A percentile compares a stretch with the other conserved stretches of the same genome.
These are phyloP conservation scores for Chrysaora quinquecirrha DNA, from an alignment of 30 jellyfish, hydroid and myxozoan genomes.

Conservation along the genomic window DNA sequence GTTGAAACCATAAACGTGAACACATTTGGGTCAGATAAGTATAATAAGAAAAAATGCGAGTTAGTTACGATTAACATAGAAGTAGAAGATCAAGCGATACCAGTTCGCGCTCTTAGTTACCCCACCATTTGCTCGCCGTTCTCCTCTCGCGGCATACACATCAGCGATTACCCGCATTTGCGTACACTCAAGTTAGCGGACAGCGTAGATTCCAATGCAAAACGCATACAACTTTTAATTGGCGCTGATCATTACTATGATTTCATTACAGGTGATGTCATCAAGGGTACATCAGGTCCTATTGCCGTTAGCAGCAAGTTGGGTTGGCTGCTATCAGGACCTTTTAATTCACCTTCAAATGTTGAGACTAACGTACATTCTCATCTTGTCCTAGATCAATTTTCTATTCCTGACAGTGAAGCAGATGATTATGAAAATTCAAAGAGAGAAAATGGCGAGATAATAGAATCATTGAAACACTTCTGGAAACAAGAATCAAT, in stretches of 20 bases:
- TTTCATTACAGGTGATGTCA: slow-evolving; percentile 28
- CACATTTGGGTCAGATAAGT: slow-evolving; percentile 10
- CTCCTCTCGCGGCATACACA: neutral
- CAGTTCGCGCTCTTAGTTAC: neutral
- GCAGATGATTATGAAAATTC: neutral
- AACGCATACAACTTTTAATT: slow-evolving; percentile 16
- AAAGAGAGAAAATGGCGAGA: slow-evolving; percentile 18
- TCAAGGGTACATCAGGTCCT: slow-evolving; percentile 55
- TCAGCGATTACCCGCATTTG: neutral
- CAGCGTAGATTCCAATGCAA: neutral
- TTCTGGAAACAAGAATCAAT: slow-evolving; percentile 50
- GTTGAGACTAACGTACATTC: slow-evolving; percentile 30
- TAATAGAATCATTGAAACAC: slow-evolving; percentile 34
- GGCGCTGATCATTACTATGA: slow-evolving; percentile 57
- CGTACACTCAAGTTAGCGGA: neutral
- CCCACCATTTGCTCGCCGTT: neutral
- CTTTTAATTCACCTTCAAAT: neutral
- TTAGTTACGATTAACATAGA: neutral
- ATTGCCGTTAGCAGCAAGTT: slow-evolving; percentile 61
- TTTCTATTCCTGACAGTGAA: slow-evolving; percentile 20
- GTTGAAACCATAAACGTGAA: neutral
- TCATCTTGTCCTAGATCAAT: slow-evolving; percentile 26
- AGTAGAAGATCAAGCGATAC: neutral
- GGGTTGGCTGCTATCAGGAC: slow-evolving; percentile 69
- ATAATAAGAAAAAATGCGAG: neutral